Evolutionary conservation across 2,797 vertebrate genomes (phyloP).

Genomic region (Hylomyscus alleni): DNA sequence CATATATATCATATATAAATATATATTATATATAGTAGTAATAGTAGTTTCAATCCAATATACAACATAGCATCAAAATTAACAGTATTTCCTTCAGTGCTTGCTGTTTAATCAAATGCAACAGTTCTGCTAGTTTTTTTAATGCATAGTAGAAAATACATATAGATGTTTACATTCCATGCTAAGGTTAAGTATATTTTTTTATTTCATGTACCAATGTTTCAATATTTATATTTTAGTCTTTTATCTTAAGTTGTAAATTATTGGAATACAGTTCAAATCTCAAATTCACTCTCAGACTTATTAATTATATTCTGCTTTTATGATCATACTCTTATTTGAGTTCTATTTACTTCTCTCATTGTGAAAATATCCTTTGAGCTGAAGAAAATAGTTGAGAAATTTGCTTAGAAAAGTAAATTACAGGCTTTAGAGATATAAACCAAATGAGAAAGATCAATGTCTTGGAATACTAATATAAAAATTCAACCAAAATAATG

Average conservation of each 20-base stretch:
- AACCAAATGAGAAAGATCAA: background rate
- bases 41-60: background rate
- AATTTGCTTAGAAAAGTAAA: conserved; percentile 31
- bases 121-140: background rate
- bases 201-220: background rate
- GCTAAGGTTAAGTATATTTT: background rate
- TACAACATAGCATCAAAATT: background rate
- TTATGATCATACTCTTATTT: background rate
- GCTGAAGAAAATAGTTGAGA: background rate
- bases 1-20: too few relatives aligned
- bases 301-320: background rate
- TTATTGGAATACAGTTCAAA: background rate
- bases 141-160: background rate
- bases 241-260: conserved; percentile 1
- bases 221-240: background rate
- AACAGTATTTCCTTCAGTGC: background rate
- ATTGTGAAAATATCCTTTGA: background rate
- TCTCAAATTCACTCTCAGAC: background rate
- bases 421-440: background rate
- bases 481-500: background rate
- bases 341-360: background rate
- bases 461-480: background rate
- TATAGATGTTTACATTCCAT: background rate
- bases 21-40: background rate
- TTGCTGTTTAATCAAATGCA: background rate